A percentile compares a stretch with the other conserved stretches of the same genome.
Evolutionary conservation across 2,888 invertebrate species (phyloP).

Genomic region (Drosophila paranaensis): DNA sequence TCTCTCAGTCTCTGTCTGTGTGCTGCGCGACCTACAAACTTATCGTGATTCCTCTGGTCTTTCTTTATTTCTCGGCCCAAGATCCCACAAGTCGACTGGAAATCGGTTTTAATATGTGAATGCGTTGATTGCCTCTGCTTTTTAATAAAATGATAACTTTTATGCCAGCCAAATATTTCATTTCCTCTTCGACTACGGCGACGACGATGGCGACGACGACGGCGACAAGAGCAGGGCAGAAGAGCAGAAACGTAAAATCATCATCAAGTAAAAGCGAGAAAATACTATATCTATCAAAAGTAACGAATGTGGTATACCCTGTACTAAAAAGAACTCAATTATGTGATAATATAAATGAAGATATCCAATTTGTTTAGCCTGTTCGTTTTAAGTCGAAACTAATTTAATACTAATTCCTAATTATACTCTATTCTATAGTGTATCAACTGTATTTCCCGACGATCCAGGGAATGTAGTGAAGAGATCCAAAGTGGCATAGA

Average conservation of each 20-base stretch:
- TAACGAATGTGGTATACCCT: conserved; percentile 32
- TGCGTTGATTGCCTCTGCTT: conserved; percentile 83
- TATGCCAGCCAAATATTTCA: conserved; percentile 83
- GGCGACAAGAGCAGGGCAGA: conserved; percentile 31
- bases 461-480: too few species aligned
- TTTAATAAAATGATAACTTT: conserved; percentile 84
- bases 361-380: too few species aligned
- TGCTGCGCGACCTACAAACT: conserved; percentile 62
- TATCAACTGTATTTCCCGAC: too few species aligned
- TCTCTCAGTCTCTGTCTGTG: conserved; percentile 19
- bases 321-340: neutral
- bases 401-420: too few species aligned
- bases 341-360: neutral
- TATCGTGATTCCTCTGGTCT: conserved; percentile 51
- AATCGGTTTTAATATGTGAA: conserved; percentile 79
- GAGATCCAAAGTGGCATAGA: too few species aligned
- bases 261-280: conserved; percentile 60
- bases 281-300: conserved; percentile 5
- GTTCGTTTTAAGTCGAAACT: too few species aligned
- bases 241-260: conserved; percentile 71
- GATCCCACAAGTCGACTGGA: conserved; percentile 71
- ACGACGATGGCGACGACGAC: conserved; percentile 49
- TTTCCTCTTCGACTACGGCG: conserved; percentile 70
- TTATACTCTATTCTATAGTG: too few species aligned
- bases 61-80: conserved; percentile 42